Evolutionary conservation across 2,797 vertebrate genomes (phyloP).

Genomic region (Megalops cyprinoides): DNA sequence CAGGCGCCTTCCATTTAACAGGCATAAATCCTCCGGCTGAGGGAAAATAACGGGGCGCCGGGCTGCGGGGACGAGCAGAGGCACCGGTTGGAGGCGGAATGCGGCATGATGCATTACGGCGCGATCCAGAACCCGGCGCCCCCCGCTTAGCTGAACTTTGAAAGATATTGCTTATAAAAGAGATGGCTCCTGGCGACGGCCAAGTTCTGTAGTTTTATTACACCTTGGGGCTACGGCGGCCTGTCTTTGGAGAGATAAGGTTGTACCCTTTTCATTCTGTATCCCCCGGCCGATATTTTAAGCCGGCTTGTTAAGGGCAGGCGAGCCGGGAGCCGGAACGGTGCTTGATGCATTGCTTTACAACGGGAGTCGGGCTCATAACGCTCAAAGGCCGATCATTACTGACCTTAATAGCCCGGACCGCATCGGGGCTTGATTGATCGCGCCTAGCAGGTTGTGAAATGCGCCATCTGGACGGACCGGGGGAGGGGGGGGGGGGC

Average conservation of each 20-base stretch:
- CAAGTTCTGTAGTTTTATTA: conserved; percentile 93
- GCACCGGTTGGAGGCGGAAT: not conserved
- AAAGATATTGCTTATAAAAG: conserved; percentile 94
- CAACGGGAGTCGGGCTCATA: conserved; percentile 73
- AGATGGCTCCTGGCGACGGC: conserved; percentile 86
- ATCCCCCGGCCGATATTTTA: conserved; percentile 91
- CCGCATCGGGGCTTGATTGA: conserved; percentile 78
- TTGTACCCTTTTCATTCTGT: conserved; percentile 94
- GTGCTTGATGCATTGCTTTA: conserved; percentile 72
- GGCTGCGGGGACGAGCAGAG: conserved; percentile 44
- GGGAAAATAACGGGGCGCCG: conserved; percentile 59
- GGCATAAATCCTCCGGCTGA: conserved; percentile 60
- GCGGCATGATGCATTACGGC: conserved; percentile 73
- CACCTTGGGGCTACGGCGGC: conserved; percentile 85
- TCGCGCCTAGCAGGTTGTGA: conserved; percentile 83
- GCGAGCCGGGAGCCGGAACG: conserved; percentile 73
- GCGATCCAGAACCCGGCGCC: conserved; percentile 68
- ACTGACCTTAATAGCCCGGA: conserved; percentile 75
- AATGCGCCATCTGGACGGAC: conserved; percentile 83
- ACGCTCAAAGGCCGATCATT: conserved; percentile 79
- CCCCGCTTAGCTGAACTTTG: conserved; percentile 84
- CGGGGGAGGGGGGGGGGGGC: conserved; percentile 62
- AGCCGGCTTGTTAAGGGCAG: conserved; percentile 78
- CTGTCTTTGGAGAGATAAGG: conserved; percentile 94
- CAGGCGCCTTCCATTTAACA: no score